Evolutionary conservation across 2,113 vertebrate genomes (phyloP).

Genomic region (Peromyscus maniculatus): DNA sequence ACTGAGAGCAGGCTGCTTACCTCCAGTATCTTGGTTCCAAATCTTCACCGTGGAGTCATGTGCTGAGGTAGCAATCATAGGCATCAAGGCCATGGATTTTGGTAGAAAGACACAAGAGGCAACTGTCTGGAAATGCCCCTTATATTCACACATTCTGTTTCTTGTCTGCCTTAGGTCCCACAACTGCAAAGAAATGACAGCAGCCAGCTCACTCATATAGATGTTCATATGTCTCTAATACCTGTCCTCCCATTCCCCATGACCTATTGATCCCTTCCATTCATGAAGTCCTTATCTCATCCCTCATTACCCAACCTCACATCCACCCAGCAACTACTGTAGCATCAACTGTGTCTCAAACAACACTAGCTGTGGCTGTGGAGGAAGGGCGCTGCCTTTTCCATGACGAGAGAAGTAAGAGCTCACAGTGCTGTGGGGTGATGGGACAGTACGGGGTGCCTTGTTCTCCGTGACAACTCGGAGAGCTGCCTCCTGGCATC

Average conservation of each 20-base stretch:
- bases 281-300: not conserved
- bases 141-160: slow-evolving; percentile 92
- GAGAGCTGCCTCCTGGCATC: not conserved
- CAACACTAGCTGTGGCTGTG: not conserved
- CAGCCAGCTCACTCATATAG: not conserved
- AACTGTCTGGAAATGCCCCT: slow-evolving; percentile 93
- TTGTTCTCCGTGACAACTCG: not conserved
- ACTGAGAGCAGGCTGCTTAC: slow-evolving; percentile 81
- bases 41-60: slow-evolving; percentile 94
- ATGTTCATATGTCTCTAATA: not conserved
- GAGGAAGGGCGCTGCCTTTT: not conserved
- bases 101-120: slow-evolving; percentile 95
- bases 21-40: slow-evolving; percentile 95
- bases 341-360: not conserved
- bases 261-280: not conserved
- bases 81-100: slow-evolving; percentile 46
- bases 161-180: slow-evolving; percentile 97
- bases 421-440: not conserved
- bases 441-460: not conserved
- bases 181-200: slow-evolving; percentile 87
- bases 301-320: not conserved
- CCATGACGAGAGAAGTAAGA: not conserved
- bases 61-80: slow-evolving; percentile 93
- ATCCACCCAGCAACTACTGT: not conserved
- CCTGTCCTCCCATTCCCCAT: not conserved